phyloP scores from a whole-genome alignment of 2,797 vertebrate genomes.

The Petrocephalus sullivani region DNA sequence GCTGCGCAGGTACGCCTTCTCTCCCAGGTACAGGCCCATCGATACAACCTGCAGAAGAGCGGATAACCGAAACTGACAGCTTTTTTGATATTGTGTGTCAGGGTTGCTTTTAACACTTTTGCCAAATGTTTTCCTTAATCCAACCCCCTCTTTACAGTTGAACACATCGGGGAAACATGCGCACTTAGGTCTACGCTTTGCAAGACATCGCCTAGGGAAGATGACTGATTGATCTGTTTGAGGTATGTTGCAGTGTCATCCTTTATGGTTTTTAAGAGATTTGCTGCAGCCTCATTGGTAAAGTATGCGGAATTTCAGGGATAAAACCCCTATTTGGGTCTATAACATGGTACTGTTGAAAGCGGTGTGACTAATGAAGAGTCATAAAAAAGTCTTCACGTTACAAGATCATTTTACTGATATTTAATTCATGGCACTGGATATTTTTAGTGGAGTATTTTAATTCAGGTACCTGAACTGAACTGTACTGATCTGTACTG shows the following conservation, averaged over 20 bases:
- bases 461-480: neutral
- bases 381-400: neutral
- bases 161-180: neutral
- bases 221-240: neutral
- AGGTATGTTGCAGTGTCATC: neutral
- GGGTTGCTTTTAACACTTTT: neutral
- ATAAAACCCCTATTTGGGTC: neutral
- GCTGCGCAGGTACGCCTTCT: constrained; percentile 89
- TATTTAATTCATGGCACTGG: neutral
- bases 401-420: neutral
- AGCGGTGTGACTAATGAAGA: neutral
- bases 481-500: neutral
- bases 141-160: neutral
- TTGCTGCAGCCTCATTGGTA: neutral
- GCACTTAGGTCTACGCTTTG: neutral
- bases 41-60: constrained; percentile 78
- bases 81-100: neutral
- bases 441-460: neutral
- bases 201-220: neutral
- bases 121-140: neutral
- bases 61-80: neutral
- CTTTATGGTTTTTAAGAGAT: neutral
- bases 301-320: neutral
- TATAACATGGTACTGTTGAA: neutral
- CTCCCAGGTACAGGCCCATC: constrained; percentile 86